Base-by-base conservation (phyloP, 30 jellyfish, hydroid and myxozoan genomes). In the Aurelia aurita region DNA sequence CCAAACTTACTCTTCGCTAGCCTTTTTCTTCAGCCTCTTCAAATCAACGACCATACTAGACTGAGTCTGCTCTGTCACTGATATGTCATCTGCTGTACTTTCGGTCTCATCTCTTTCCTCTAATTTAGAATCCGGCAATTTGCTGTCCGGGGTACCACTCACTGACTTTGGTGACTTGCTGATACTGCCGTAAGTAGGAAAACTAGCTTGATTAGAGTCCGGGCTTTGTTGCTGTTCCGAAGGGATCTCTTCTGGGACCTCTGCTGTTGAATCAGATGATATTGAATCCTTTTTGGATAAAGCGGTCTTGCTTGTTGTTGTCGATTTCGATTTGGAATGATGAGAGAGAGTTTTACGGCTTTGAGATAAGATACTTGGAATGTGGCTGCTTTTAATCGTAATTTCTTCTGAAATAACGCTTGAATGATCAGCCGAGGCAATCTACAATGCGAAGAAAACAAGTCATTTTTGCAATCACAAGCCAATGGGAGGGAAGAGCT, bases 1-100 rank as follows among this genome's bases (percentile, higher is more conserved):
- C 16, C 25, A 2, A 19, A 85, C 90, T 43, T 54, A 92, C 98
- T 89, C 76, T 74, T 92, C 91, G 61, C 98, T 87, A 7, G 98
- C 82, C 64, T 77, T 87, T 53, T 82, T 72, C 72, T 75, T 68
- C 75, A 92, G 69, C 45, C 75, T 87, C 78, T 87, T 92, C 55
- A 92, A 77, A 65, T 87, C 97, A n/a, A 64, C 65, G 1, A 89
- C 46, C 83, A 92, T 55, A 54, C 97, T 92, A 16, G 98, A 86
- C 64, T 81, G 77, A 1, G 91, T 76, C 58, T 27, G 87, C 32
- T 87, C 96, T 3, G 96, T 64, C 10, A 76, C 26, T 43, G 93
- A 83, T 2, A 74, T 67, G n/a, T 87, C 90, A 57, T 74, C 90
- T 10, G 90, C 69, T 19, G 96, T 70, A 77, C 74, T 87, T 14